Conservation (phyloP, 2,888 invertebrate species). For the Teleogryllus oceanicus region DNA sequence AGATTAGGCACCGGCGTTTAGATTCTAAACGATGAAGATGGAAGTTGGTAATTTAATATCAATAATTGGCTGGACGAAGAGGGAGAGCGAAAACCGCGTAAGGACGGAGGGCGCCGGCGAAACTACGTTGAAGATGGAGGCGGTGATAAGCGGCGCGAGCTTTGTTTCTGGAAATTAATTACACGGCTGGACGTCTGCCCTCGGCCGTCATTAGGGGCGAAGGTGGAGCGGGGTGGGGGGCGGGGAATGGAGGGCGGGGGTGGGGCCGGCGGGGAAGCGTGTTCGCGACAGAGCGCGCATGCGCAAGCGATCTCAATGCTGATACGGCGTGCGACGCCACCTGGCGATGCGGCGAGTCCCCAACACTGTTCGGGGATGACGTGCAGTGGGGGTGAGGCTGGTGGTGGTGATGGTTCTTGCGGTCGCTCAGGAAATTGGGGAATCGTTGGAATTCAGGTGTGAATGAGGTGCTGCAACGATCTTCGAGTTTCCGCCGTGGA, state of each 20-base stretch:
- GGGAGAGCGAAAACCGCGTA: not conserved
- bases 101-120: not conserved
- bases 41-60: conserved; percentile 1
- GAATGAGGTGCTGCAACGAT: too few relatives aligned
- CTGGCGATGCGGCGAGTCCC: not conserved
- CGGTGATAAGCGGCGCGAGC: not conserved
- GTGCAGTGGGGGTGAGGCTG: too few relatives aligned
- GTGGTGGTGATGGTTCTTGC: too few relatives aligned
- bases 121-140: not conserved
- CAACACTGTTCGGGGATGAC: too few relatives aligned
- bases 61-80: not conserved
- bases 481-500: too few relatives aligned
- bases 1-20: not conserved
- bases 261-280: not conserved
- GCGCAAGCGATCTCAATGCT: not conserved
- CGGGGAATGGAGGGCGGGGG: not conserved
- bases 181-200: not conserved
- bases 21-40: not conserved
- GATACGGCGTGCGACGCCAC: not conserved
- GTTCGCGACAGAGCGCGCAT: not conserved
- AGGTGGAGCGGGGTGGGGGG: not conserved
- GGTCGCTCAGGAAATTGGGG: too few relatives aligned
- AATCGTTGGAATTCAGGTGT: too few relatives aligned
- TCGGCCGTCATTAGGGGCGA: not conserved
- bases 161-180: conserved; percentile 18